A percentile compares a stretch with the other conserved stretches of the same genome.
phyloP scores from a whole-genome alignment of 2,797 vertebrate genomes.

The Protosalanx chinensis region DNA sequence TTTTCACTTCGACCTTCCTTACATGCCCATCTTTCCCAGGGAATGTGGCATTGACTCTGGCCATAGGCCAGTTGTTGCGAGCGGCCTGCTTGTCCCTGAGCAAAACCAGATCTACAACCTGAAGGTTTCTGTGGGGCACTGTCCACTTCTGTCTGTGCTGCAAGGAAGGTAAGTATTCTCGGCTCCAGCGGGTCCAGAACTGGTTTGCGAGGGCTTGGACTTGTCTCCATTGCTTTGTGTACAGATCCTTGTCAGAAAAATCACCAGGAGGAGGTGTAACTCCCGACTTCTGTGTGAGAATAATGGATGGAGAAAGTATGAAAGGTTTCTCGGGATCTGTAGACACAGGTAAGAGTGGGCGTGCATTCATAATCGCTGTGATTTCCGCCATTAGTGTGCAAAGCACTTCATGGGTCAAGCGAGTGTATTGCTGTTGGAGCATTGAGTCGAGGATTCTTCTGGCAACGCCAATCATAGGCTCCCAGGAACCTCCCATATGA shows the following conservation, averaged over 20 bases:
- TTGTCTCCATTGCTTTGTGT: slow-evolving; percentile 25
- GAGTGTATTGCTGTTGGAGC: too few relatives aligned
- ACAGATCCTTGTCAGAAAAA: slow-evolving; percentile 16
- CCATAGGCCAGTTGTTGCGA: too few relatives aligned
- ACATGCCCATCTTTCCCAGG: too few relatives aligned
- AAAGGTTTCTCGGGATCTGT: slow-evolving; percentile 18
- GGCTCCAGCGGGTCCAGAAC: slow-evolving; percentile 23
- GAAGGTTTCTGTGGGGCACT: background rate
- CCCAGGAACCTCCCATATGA: too few relatives aligned
- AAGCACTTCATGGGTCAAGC: too few relatives aligned
- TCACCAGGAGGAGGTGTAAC: slow-evolving; percentile 23
- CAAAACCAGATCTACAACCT: background rate
- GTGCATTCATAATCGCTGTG: slow-evolving; percentile 7
- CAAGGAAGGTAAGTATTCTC: slow-evolving; percentile 16
- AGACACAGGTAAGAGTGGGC: slow-evolving; percentile 5
- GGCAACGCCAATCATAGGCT: too few relatives aligned
- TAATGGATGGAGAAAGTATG: slow-evolving; percentile 18
- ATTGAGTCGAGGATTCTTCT: too few relatives aligned
- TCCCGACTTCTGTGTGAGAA: slow-evolving; percentile 20
- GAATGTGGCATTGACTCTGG: too few relatives aligned
- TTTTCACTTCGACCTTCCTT: too few relatives aligned
- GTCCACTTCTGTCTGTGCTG: slow-evolving; percentile 13
- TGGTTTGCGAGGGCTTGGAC: slow-evolving; percentile 18
- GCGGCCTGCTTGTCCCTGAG: background rate
- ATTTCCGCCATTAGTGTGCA: background rate